phyloP scores from a whole-genome alignment of 1,140 invertebrate species.

The Drosophila tropicalis region DNA sequence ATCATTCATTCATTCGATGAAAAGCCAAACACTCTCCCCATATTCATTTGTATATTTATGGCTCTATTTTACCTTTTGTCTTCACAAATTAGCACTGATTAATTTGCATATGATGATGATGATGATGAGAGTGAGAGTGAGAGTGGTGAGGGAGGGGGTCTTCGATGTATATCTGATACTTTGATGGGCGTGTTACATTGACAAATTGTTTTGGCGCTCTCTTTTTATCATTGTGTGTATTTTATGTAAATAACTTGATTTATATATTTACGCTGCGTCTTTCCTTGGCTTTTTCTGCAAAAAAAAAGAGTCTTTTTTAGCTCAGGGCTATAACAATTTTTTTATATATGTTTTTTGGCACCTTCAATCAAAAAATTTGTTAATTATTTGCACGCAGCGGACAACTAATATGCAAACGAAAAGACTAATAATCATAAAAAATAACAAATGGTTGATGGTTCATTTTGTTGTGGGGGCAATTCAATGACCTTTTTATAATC shows the following conservation, averaged over 20 bases:
- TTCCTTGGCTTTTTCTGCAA: constrained; percentile 16
- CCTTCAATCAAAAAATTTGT: constrained; percentile 62
- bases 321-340: constrained; percentile 62
- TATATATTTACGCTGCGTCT: constrained; percentile 16
- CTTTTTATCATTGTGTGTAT: constrained; percentile 46
- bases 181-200: constrained; percentile 64
- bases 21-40: constrained; percentile 35
- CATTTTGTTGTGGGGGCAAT: constrained; percentile 33
- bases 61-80: constrained; percentile 59
- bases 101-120: constrained; percentile 58
- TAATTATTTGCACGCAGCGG: constrained; percentile 50
- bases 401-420: constrained; percentile 7
- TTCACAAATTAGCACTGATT: constrained; percentile 68
- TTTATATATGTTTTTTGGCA: constrained; percentile 58
- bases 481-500: constrained; percentile 56
- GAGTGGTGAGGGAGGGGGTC: background rate
- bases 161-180: background rate
- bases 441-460: background rate
- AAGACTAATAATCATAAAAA: background rate
- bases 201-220: constrained; percentile 62
- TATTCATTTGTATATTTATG: constrained; percentile 51
- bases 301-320: constrained; percentile 46
- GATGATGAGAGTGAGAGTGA: constrained; percentile 5
- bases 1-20: background rate
- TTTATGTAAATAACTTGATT: constrained; percentile 66